These are phyloP conservation scores for Aplochiton taeniatus DNA, from an alignment of 2,797 vertebrate genomes.

Conservation along the genomic window DNA sequence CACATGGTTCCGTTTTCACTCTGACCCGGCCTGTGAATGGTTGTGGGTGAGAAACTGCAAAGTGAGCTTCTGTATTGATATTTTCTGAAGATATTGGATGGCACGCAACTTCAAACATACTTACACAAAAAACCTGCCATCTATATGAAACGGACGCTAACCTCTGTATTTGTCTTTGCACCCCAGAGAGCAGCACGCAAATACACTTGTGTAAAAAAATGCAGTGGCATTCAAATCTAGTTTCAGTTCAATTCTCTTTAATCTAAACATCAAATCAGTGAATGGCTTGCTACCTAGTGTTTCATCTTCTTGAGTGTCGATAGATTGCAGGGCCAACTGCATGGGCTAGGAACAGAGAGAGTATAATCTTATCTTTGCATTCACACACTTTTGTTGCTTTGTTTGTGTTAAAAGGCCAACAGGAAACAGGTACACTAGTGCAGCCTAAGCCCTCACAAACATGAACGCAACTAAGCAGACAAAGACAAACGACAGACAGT, in stretches of 20 bases:
- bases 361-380: conserved; percentile 1
- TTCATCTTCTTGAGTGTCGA: background rate
- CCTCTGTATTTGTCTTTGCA: too few species aligned
- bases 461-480: background rate
- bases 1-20: background rate
- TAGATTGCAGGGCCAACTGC: conserved; percentile 6
- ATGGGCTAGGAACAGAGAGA: background rate
- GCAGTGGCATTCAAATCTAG: too few species aligned
- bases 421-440: background rate
- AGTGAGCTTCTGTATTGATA: background rate
- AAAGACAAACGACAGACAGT: background rate
- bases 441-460: background rate
- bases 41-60: background rate
- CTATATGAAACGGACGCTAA: too few species aligned
- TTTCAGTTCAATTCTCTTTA: too few species aligned
- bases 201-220: too few species aligned
- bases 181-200: too few species aligned
- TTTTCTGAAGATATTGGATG: background rate
- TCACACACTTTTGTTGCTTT: background rate
- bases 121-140: background rate
- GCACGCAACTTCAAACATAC: background rate
- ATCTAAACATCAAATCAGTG: too few species aligned
- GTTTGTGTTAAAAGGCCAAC: background rate
- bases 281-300: too few species aligned
- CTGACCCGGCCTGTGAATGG: background rate